Evolutionary conservation across 2,113 vertebrate genomes (phyloP), one percentile per base, ranked within the genome.

Genomic region (Lepus europaeus): DNA sequence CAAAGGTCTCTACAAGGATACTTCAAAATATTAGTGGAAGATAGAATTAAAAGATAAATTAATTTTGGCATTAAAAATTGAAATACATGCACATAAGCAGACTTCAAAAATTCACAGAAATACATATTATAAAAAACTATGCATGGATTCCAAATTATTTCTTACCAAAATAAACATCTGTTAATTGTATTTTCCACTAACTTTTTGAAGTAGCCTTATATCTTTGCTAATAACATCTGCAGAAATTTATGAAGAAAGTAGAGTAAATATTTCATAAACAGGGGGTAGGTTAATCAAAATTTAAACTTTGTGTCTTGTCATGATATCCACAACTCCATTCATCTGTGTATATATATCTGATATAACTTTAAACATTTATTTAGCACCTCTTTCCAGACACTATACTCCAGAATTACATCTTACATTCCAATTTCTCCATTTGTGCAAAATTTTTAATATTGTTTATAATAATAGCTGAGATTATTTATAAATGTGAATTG

Each of bases 201-300:
- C 45, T 45, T 45, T 45, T 45, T 45, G 45, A 45, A 45, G 45
- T 45, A 45, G 39, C 16, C 29, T 6, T 61, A 53, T 27, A 20
- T 78, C 7, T 73, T 89, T 81, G 53, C 8, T 56, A 89, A 45
- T 53, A 68, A 78, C n/a, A 1, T 78, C 36, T 80, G 39, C 72
- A 87, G 25, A 39, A 81, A 49, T 70, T 81, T 86, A 45, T 70
- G 23, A 33, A 72, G 20, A 36, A 87, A 78, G 16, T 61, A 69
- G 25, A 86, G 25, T 84, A 72, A 81, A 29, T 72, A 8, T 77
- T 92, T 96, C 31, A 77, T n/a, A 91, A 81, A 12, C 72, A 33
- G 25, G 77, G 63, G 14, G 77, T 51, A 17, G 63, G 36, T 36
- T 86, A 53, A 73, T 92, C 6, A 68, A 59, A 61, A 87, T 78